Conservation (phyloP, 2,888 invertebrate genomes). For the Gerris lacustris region DNA sequence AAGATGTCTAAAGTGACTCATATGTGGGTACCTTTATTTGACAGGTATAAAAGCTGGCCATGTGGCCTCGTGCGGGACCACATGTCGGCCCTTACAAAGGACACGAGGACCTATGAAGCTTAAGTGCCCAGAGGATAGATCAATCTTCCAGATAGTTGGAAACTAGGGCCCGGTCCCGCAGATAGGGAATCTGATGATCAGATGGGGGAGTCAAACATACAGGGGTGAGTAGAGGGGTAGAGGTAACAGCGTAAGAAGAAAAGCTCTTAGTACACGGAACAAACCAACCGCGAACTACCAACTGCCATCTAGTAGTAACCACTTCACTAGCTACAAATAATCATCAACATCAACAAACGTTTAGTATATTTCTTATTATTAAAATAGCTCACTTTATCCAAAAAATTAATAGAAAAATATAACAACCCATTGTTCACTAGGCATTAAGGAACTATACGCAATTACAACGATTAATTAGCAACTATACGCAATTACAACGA, state of each 20-base stretch:
- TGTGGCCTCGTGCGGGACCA: neutral
- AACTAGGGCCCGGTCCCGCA: neutral
- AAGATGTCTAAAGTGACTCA: neutral
- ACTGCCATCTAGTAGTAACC: neutral
- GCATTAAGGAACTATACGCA: no score
- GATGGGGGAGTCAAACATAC: no score
- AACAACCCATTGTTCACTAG: no score
- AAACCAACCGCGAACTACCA: conserved; percentile 3
- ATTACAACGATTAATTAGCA: no score
- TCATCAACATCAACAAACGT: no score
- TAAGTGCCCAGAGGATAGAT: neutral
- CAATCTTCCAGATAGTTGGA: neutral
- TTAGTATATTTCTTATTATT: no score
- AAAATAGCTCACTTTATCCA: no score
- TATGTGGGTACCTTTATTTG: neutral
- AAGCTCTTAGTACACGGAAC: neutral
- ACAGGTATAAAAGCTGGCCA: neutral
- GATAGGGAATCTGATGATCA: no score
- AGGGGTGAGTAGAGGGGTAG: neutral
- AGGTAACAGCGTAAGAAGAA: neutral
- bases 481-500: no score
- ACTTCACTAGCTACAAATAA: neutral
- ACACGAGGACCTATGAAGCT: neutral
- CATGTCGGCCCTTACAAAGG: neutral
- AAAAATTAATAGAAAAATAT: no score